A percentile compares a stretch with the other conserved stretches of the same genome.
Evolutionary conservation across 2,797 vertebrate genomes (phyloP).

Genomic region (Platalea minor): DNA sequence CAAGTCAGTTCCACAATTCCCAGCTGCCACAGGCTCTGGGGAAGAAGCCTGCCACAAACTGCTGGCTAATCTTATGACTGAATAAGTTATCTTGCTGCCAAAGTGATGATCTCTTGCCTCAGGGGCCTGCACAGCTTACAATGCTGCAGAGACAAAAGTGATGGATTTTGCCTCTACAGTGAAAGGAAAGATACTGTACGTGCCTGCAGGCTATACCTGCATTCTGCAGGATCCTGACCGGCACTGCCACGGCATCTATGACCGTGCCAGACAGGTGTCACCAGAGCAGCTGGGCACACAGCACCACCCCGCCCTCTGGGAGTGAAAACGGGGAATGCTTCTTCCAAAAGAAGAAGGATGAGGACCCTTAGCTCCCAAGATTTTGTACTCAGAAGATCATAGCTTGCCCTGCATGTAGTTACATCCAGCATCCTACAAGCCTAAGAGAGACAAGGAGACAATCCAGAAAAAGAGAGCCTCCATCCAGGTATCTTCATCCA

Average conservation of each 20-base stretch:
- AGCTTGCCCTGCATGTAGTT: not conserved
- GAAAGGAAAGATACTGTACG: not conserved
- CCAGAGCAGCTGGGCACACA: not conserved
- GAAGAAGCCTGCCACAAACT: not conserved
- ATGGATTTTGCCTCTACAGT: not conserved
- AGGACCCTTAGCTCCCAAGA: not conserved
- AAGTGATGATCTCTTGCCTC: not conserved
- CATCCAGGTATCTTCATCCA: not conserved
- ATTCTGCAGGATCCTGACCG: not conserved
- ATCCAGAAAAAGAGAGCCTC: not conserved
- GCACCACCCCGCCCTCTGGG: not conserved
- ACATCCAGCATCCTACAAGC: not conserved
- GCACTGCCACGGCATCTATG: accelerated
- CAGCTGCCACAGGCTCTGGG: not conserved
- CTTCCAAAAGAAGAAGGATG: not conserved
- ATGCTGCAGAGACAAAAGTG: not conserved
- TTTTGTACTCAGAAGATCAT: not conserved
- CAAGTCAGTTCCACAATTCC: not conserved
- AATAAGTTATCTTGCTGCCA: not conserved
- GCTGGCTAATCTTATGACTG: not conserved
- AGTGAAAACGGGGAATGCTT: not conserved
- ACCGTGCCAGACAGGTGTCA: not conserved
- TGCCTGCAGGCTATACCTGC: not conserved
- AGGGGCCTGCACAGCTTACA: not conserved
- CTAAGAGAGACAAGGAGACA: not conserved